phyloP scores from a whole-genome alignment of 2,888 invertebrate species.

The Acanthacorydalis orientalis region DNA sequence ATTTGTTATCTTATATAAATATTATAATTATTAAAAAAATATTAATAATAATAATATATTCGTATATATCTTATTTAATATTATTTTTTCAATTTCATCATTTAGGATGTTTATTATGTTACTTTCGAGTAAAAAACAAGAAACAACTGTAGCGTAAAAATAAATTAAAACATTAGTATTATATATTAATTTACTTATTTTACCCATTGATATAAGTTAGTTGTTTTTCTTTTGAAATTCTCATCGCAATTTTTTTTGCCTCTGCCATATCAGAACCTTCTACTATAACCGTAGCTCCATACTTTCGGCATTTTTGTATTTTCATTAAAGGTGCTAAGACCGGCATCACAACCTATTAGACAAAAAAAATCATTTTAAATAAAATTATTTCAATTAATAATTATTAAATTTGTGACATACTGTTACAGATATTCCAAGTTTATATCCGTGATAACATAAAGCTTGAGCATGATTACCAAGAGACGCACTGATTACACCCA shows the following conservation, averaged over 20 bases:
- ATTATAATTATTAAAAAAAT: no score
- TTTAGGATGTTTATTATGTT: no score
- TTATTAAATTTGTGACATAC: conserved; percentile 16
- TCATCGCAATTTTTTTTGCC: conserved; percentile 65
- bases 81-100: no score
- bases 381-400: not conserved
- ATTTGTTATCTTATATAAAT: no score
- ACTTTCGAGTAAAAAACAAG: no score
- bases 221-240: conserved; percentile 48
- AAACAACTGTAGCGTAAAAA: no score
- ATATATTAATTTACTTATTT: conserved; percentile 12
- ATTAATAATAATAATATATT: no score
- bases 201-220: conserved; percentile 81
- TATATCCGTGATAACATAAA: conserved; percentile 49
- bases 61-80: no score
- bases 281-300: conserved; percentile 71
- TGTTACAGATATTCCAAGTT: conserved; percentile 42
- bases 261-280: conserved; percentile 71
- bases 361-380: not conserved
- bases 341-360: conserved; percentile 66
- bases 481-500: conserved; percentile 83
- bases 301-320: conserved; percentile 70
- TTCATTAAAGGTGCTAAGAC: conserved; percentile 91
- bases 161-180: no score
- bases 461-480: conserved; percentile 88